Evolutionary conservation across 2,797 vertebrate species (phyloP), one percentile per base, ranked within the genome.

Genomic region (Labeo calbasu): DNA sequence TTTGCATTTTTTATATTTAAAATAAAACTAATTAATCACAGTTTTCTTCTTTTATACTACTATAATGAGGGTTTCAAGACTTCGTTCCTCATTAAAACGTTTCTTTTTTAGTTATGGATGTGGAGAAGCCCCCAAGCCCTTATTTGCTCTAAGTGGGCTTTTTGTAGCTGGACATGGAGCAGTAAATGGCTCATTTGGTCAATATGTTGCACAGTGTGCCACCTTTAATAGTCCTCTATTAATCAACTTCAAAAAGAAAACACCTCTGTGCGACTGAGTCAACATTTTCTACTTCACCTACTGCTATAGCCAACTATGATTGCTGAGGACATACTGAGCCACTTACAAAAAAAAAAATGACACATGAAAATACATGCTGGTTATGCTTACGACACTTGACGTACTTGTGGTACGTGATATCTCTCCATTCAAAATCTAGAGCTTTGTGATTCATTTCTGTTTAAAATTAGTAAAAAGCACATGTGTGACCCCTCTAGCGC

Each of bases 161-260:
- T 77, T 28, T 63, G 76, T 63, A 28, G 9, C 23, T 48, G 43
- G 81, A 68, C 51, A 68, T 23, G 46, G 36, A 40, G 14, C 55
- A 48, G 51, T 82, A 73, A 73, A 61, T 36, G 75, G 15, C 40
- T 46, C 75, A 28, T 25, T 83, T 84, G 66, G 25, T 32, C 66
- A n/a, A 57, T 46, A 46, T 36, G 75, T 68, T 71, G 65, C 53
- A 28, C 13, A 75, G 76, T 53, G 25, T 79, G 48, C n/a, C 59
- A 21, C 63, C 70, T 76, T 53, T 81, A 36, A 25, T 46, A 59
- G 61, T 72, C 73, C 10, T 84, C 55, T 53, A 84, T 81, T 81
- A 66, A 78, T 84, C 86, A 78, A 63, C 25, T 84, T 65, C 46
- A 50, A 14, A 77, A 65, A 53, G 66, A 50, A 84, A 70, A 66